Conservation (phyloP, 2,113 vertebrate species). For the Lucifuga dentata region DNA sequence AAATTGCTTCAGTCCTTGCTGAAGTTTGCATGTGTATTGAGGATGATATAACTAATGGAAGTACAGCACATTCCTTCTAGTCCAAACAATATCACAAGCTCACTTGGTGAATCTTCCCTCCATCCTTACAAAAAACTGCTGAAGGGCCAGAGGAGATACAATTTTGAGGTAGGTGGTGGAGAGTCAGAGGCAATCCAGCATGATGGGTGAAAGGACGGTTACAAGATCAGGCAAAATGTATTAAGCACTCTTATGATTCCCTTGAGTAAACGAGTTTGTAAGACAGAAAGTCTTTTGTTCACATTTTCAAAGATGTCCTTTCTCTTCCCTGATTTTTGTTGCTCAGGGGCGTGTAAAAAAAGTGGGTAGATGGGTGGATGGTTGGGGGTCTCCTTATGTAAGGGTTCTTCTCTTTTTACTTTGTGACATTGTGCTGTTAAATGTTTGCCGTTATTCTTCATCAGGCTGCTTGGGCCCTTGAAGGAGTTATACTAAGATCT, state of each 20-base stretch:
- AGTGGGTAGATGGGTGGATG: no score
- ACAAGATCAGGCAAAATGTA: conserved; percentile 1
- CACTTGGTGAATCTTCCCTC: no score
- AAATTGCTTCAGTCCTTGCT: conserved; percentile 6
- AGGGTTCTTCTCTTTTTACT: conserved; percentile 39
- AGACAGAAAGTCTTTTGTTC: conserved; percentile 64
- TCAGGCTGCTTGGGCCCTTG: conserved; percentile 5
- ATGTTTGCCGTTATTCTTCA: conserved; percentile 31
- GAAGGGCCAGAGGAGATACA: conserved; percentile 1
- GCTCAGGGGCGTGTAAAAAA: conserved; percentile 23
- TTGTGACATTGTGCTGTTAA: conserved; percentile 45
- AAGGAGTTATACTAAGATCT: conserved; percentile 27
- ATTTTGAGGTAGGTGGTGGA: neutral
- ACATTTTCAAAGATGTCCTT: conserved; percentile 38
- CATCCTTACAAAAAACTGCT: neutral
- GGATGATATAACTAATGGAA: neutral
- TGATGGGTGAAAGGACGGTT: neutral
- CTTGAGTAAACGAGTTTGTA: conserved; percentile 45
- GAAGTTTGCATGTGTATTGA: neutral
- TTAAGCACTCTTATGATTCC: conserved; percentile 29
- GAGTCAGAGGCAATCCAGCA: neutral
- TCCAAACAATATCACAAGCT: no score
- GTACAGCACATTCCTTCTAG: neutral
- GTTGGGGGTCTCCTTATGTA: conserved; percentile 51
- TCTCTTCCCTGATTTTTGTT: conserved; percentile 31